Percentiles rank a stretch among this genome's conserved stretches.
phyloP scores from a whole-genome alignment of 2,113 vertebrate genomes.

The Romanogobio albipinnatus region DNA sequence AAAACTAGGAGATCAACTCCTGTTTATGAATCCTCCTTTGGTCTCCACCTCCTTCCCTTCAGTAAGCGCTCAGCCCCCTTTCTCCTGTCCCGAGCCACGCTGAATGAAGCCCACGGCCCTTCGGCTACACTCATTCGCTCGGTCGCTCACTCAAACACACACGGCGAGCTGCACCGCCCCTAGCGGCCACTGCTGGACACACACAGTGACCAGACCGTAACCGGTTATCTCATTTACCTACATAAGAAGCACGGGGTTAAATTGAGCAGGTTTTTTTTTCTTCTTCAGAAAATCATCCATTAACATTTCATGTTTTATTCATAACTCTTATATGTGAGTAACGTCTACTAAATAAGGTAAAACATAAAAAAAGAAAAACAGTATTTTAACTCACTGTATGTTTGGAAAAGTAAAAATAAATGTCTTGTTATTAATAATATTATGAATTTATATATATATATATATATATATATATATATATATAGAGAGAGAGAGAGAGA shows the following conservation, averaged over 20 bases:
- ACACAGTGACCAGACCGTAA: background rate
- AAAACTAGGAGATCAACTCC: constrained; percentile 69
- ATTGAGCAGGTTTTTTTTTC: background rate
- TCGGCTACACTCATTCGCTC: constrained; percentile 25
- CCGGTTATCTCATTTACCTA: background rate
- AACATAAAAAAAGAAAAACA: too few relatives aligned
- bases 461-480: too few relatives aligned
- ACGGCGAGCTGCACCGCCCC: constrained; percentile 37
- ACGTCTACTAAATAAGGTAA: too few relatives aligned
- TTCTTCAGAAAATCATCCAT: background rate
- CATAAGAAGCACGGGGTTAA: background rate
- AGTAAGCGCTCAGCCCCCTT: constrained; percentile 84
- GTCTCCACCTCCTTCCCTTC: constrained; percentile 64
- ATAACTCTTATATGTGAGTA: too few relatives aligned
- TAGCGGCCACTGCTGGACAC: constrained; percentile 33
- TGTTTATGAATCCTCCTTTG: constrained; percentile 79
- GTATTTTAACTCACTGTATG: too few relatives aligned
- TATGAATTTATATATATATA: too few relatives aligned
- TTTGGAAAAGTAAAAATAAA: too few relatives aligned
- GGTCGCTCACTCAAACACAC: background rate
- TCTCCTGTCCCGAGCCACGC: constrained; percentile 58
- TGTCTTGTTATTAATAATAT: too few relatives aligned
- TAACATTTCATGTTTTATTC: background rate
- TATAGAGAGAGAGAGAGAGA: too few relatives aligned
- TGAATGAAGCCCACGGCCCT: constrained; percentile 60